A percentile compares a stretch with the other conserved stretches of the same genome.
Evolutionary conservation across 1,140 invertebrate genomes (phyloP).

Genomic region (Rhyacophila brunnea): DNA sequence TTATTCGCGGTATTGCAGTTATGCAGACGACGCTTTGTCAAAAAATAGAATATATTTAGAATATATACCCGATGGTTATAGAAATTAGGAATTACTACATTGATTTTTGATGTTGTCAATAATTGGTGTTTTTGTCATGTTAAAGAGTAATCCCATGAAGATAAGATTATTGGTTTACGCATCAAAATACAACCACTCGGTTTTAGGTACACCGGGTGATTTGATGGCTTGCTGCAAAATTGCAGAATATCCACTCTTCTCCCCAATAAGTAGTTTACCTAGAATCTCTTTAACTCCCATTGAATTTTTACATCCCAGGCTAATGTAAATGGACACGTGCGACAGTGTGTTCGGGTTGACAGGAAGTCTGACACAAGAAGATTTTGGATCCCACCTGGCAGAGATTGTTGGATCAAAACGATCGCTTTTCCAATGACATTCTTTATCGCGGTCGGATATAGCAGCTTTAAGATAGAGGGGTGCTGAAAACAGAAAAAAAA

Average conservation of each 20-base stretch:
- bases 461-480: conserved; percentile 74
- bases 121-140: too few species aligned
- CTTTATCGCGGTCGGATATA: conserved; percentile 65
- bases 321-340: conserved; percentile 52
- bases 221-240: conserved; percentile 47
- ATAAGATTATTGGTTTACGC: conserved; percentile 21
- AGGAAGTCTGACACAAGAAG: conserved; percentile 48
- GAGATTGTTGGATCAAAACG: conserved; percentile 68
- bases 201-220: conserved; percentile 48
- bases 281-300: conserved; percentile 54
- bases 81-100: background rate
- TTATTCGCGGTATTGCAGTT: too few species aligned
- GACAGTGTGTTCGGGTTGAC: conserved; percentile 48
- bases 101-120: background rate
- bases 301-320: conserved; percentile 51
- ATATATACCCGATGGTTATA: too few species aligned
- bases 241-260: conserved; percentile 45
- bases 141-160: too few species aligned
- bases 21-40: too few species aligned
- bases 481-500: conserved; percentile 55
- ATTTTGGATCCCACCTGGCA: conserved; percentile 58
- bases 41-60: too few species aligned
- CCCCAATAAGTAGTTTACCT: conserved; percentile 50
- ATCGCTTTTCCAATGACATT: conserved; percentile 74
- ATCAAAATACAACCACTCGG: conserved; percentile 52